Evolutionary conservation across 2,888 invertebrate genomes (phyloP), one percentile per base, ranked within the genome.

Genomic region (Agriotes lineatus): DNA sequence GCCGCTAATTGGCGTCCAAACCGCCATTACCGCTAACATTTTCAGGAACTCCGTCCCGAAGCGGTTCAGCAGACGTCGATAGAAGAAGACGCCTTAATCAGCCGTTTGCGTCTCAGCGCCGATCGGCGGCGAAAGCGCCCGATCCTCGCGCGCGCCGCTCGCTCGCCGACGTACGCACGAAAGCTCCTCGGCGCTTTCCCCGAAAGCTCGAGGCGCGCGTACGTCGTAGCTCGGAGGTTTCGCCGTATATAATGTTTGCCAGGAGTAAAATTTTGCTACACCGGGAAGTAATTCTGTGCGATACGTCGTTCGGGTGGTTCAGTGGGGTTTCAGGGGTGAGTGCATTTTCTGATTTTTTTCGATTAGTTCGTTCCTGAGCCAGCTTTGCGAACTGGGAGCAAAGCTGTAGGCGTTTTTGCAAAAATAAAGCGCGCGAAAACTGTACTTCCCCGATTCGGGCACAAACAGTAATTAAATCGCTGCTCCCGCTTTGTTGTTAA

Each of bases 241-340:
- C 56, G 20, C 54, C 68, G 64, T 69, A 69, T 69, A 69, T 64
- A 69, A 69, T 64, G 69, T 60, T 58, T 33, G 60, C 50, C n/a
- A 56, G 44, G 58, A 54, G 42, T 60, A 48, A 48, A 69, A 64
- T 69, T 69, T 69, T 64, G 69, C 45, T 64, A 69, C 45, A 64
- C 35, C 60, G 59, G 48, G 39, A 66, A 50, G 52, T 57, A 61
- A 54, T 50, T 59, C 59, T 56, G 60, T 59, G 69, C 19, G 50
- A 39, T 56, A 58, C 44, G 57, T 45, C 25, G 67, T 19, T 52
- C 25, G 25, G 60, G 60, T 59, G 52, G 19, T 54, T 16, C 33
- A 12, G 18, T 33, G 22, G 10, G 18, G 52, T 10, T 12, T 39
- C 52, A n/a, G 50, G 59, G 66, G 66, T 66, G 39, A 66, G 66